A percentile compares a stretch with the other conserved stretches of the same genome.
Conservation (phyloP, 1,140 invertebrate species). For the Leptonema lineaticorne region DNA sequence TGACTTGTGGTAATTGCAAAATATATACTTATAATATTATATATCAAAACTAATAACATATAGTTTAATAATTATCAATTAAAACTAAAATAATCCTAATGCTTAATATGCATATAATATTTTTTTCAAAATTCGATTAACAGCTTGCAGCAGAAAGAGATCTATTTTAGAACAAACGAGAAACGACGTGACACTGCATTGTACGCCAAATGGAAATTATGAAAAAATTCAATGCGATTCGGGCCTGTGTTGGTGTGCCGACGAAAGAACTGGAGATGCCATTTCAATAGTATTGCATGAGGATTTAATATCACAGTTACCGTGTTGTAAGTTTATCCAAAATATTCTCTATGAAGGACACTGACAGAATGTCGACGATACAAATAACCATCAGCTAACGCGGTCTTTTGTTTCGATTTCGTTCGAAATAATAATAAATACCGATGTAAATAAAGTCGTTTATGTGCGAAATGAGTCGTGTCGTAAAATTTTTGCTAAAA, state of each 20-base stretch:
- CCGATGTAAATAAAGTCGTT: no score
- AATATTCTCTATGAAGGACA: no score
- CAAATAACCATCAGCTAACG: no score
- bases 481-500: no score
- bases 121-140: slow-evolving; percentile 17
- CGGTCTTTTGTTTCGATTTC: no score
- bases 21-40: slow-evolving; percentile 16
- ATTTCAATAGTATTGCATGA: slow-evolving; percentile 54
- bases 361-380: no score
- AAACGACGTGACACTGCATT: slow-evolving; percentile 57
- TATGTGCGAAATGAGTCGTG: no score
- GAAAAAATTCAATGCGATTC: slow-evolving; percentile 62
- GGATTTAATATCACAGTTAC: slow-evolving; percentile 53
- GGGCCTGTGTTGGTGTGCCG: slow-evolving; percentile 63
- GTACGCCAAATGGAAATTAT: slow-evolving; percentile 59
- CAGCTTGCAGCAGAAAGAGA: slow-evolving; percentile 60
- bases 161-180: slow-evolving; percentile 52
- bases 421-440: no score
- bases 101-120: neutral
- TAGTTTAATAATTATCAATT: neutral
- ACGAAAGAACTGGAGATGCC: slow-evolving; percentile 56
- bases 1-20: slow-evolving; percentile 55
- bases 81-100: neutral
- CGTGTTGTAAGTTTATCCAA: slow-evolving; percentile 61
- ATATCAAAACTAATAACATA: slow-evolving; percentile 8